Conservation (phyloP, 1,140 invertebrate genomes). For the Helicoverpa zea region DNA sequence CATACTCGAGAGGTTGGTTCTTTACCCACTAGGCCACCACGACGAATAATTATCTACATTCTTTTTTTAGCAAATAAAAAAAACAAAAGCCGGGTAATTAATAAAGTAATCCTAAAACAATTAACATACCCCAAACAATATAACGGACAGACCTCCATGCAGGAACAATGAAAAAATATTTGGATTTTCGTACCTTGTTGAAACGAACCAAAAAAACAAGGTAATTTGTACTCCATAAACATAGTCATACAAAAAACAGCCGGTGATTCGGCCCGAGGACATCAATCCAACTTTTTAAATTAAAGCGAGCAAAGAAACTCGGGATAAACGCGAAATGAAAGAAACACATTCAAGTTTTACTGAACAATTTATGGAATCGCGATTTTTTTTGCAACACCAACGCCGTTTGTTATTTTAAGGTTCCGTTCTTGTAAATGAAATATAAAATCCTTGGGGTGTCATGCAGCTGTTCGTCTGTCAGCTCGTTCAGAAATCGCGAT, state of each 20-base stretch:
- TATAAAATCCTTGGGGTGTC: background rate
- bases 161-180: background rate
- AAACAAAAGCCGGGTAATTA: background rate
- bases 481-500: background rate
- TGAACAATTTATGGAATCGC: conserved; percentile 44
- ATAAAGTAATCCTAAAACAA: background rate
- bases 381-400: conserved; percentile 16
- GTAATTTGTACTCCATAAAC: conserved; percentile 40
- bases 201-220: conserved; percentile 17
- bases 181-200: background rate
- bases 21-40: no score
- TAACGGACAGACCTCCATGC: background rate
- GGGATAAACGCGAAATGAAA: conserved; percentile 56
- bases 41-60: no score
- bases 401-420: conserved; percentile 6
- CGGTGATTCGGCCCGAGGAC: conserved; percentile 48
- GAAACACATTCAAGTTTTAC: conserved; percentile 50
- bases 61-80: background rate
- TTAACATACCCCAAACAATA: background rate
- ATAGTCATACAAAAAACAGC: conserved; percentile 33
- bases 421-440: background rate
- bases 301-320: conserved; percentile 61
- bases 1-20: no score
- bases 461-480: background rate
- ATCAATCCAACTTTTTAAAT: conserved; percentile 68